Evolutionary conservation across 2,797 vertebrate species (phyloP), one percentile per base, ranked within the genome.

Genomic region (Pogonophryne albipinna): DNA sequence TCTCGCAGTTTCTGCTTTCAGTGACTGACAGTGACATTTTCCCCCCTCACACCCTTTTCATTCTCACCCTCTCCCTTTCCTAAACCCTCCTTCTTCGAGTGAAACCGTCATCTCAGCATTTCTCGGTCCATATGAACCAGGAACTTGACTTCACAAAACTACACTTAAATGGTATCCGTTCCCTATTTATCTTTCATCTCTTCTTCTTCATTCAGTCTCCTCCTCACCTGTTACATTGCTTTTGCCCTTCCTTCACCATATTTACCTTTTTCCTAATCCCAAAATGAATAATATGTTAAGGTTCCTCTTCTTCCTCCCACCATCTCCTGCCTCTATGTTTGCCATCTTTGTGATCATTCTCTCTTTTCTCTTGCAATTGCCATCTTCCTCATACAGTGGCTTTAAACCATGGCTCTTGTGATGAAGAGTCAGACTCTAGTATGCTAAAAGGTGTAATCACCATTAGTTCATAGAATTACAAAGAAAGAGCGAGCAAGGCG

Each of bases 51-150:
- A 46, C 16, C 31, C 16, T 13, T 72, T 64, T 51, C n/a, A 49
- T 42, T 59, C 27, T 49, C 57, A 34, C 47, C 34, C 34, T 41
- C 16, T 51, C n/a, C 10, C 14, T 56, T 34, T 50, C 46, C 14
- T 23, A 49, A 15, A 15, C 23, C 66, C 50, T 27, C 38, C 27
- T 10, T 45, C n/a, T 10, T 45, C 66, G 11, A 23, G 63, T 46
- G n/a, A 82, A 82, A 82, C n/a, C 6, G 10, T 55, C 53, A 41
- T 47, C 70, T 85, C 77, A 78, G 77, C 77, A 50, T 53, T 82
- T 68, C 72, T 38, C 16, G 2, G 53, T 58, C 59, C 53, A 56
- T 66, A 58, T 56, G 57, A 85, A 71, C 53, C 55, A 15, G 44
- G 23, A 41, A 41, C 51, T 63, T 53, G 65, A 83, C 74, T 82